These are phyloP conservation scores for Sturnus vulgaris DNA, from an alignment of 2,113 vertebrate genomes.

Conservation along the genomic window DNA sequence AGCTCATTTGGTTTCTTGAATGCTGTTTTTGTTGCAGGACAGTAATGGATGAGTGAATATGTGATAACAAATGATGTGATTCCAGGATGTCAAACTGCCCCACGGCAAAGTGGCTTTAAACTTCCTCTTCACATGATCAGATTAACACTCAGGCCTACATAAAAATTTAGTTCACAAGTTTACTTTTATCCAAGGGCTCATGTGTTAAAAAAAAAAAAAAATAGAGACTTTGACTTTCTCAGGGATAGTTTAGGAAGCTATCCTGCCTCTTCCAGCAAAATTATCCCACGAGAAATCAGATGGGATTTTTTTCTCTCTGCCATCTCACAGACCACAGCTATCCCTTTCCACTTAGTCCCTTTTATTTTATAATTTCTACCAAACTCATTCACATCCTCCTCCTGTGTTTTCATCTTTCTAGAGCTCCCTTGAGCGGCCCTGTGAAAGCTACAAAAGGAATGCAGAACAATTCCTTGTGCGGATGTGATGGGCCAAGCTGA, in stretches of 20 bases:
- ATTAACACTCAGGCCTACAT: background rate
- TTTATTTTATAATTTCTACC: background rate
- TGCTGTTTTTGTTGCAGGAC: slow-evolving; percentile 4
- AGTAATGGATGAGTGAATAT: background rate
- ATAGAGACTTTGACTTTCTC: background rate
- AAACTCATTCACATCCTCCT: background rate
- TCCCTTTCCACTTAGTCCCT: background rate
- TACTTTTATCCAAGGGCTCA: background rate
- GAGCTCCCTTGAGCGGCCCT: background rate
- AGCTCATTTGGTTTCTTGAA: slow-evolving; percentile 21
- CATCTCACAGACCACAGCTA: slow-evolving; percentile 7
- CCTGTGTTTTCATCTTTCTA: background rate
- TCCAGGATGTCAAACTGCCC: slow-evolving; percentile 25
- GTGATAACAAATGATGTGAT: background rate
- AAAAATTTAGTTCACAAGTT: background rate
- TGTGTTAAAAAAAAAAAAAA: background rate
- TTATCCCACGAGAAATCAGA: slow-evolving; percentile 29
- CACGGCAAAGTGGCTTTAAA: background rate
- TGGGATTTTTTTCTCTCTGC: background rate
- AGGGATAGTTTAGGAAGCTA: background rate
- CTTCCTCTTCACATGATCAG: background rate
- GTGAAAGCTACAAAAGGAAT: background rate
- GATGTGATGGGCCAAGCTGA: background rate
- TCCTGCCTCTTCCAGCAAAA: background rate
- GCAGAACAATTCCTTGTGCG: background rate